Evolutionary conservation across 2,888 invertebrate species (phyloP).

Genomic region (Stratiomys singularior): DNA sequence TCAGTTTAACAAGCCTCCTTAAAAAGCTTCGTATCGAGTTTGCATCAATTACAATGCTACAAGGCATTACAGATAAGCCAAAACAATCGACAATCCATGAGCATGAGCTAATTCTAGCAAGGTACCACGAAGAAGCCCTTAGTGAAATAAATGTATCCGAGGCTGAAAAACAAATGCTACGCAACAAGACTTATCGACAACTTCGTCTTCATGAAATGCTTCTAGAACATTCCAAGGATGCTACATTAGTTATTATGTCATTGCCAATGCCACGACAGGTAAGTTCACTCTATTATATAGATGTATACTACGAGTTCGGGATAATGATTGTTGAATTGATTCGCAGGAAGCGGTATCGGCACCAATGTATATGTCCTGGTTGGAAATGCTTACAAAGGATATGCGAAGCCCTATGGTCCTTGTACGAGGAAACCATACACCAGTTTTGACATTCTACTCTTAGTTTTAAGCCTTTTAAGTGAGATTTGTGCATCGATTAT

Average conservation of each 20-base stretch:
- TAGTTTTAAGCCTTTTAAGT: conserved; percentile 63
- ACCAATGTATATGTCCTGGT: conserved; percentile 95
- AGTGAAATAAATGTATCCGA: conserved; percentile 73
- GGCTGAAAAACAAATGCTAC: conserved; percentile 76
- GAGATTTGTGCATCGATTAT: neutral
- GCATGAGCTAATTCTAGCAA: conserved; percentile 77
- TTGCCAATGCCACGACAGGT: conserved; percentile 92
- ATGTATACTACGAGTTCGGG: too few species aligned
- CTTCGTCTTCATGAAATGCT: conserved; percentile 90
- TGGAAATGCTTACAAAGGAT: conserved; percentile 88
- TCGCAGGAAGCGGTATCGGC: conserved; percentile 83
- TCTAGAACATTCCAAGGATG: conserved; percentile 84
- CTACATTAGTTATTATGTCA: conserved; percentile 95
- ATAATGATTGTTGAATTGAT: conserved; percentile 1
- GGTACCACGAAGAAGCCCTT: conserved; percentile 69
- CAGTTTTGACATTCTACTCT: conserved; percentile 89
- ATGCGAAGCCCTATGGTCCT: conserved; percentile 87
- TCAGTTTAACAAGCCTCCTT: conserved; percentile 91
- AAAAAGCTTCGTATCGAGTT: conserved; percentile 95
- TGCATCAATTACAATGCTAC: conserved; percentile 89
- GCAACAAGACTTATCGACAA: conserved; percentile 91
- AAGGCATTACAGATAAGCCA: conserved; percentile 87
- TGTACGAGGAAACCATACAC: conserved; percentile 87
- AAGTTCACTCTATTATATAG: conserved; percentile 53
- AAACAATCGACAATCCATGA: conserved; percentile 76